Conservation (phyloP, 2,113 vertebrate genomes). For the Myrmecobius fasciatus region DNA sequence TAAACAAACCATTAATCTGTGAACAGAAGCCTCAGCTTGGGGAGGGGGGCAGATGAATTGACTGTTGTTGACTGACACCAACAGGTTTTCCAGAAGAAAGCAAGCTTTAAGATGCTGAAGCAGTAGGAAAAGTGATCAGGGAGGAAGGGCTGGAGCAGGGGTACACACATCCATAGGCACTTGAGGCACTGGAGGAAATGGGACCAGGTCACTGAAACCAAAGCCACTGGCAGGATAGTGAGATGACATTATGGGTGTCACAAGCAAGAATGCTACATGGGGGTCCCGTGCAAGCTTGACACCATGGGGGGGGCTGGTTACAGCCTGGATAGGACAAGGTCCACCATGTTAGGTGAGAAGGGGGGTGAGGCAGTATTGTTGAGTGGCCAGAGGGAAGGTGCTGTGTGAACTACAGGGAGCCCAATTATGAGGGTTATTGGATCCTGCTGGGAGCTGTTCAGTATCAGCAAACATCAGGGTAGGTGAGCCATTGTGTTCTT, state of each 20-base stretch:
- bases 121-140: background rate
- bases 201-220: conserved; percentile 61
- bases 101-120: conserved; percentile 6
- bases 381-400: background rate
- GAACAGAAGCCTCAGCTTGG: background rate
- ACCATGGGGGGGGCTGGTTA: conserved; percentile 28
- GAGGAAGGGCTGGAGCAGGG: fast-evolving
- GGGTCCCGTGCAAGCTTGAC: background rate
- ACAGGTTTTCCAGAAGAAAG: background rate
- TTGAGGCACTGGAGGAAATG: conserved; percentile 72
- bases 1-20: conserved; percentile 41
- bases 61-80: background rate
- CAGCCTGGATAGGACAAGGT: conserved; percentile 37
- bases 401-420: background rate
- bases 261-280: background rate
- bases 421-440: fast-evolving
- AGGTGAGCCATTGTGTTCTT: conserved; percentile 8
- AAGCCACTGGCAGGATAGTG: conserved; percentile 53
- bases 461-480: background rate
- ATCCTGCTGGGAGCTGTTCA: background rate
- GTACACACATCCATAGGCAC: conserved; percentile 73
- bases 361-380: conserved; percentile 9
- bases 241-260: background rate
- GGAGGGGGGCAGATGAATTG: background rate
- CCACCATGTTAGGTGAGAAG: background rate